Evolutionary conservation across 2,797 vertebrate species (phyloP).

Genomic region (Pterois miles): DNA sequence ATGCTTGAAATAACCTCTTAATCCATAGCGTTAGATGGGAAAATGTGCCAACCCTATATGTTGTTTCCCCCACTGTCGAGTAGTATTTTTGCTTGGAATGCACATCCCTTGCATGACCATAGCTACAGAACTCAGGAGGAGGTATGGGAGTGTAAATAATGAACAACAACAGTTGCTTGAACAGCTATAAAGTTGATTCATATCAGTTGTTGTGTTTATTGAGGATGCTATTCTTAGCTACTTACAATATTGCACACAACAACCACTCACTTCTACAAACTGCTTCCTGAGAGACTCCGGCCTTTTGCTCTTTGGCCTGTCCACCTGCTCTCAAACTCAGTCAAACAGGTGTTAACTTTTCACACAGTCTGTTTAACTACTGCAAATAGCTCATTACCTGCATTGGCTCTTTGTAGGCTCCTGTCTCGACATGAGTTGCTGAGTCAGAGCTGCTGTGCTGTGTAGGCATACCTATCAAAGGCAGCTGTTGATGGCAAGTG

Average conservation of each 20-base stretch:
- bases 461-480: background rate
- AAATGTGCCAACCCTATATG: too few relatives aligned
- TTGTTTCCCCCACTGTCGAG: too few relatives aligned
- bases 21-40: too few relatives aligned
- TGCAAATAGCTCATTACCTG: constrained; percentile 54
- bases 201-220: constrained; percentile 54
- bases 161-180: constrained; percentile 59
- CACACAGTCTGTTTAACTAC: constrained; percentile 51
- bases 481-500: constrained; percentile 31
- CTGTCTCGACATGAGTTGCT: constrained; percentile 40
- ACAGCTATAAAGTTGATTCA: constrained; percentile 60
- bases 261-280: constrained; percentile 1
- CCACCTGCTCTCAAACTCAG: constrained; percentile 71
- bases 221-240: constrained; percentile 35
- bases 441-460: constrained; percentile 37
- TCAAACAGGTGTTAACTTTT: constrained; percentile 74
- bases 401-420: constrained; percentile 19
- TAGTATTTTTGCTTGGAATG: too few relatives aligned
- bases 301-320: constrained; percentile 66
- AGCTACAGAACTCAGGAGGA: constrained; percentile 48
- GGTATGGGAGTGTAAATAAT: constrained; percentile 63
- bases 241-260: constrained; percentile 7
- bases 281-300: constrained; percentile 54
- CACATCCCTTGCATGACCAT: too few relatives aligned
- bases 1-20: too few relatives aligned